phyloP scores from a whole-genome alignment of 2,888 invertebrate species.

The Heliconius sara region DNA sequence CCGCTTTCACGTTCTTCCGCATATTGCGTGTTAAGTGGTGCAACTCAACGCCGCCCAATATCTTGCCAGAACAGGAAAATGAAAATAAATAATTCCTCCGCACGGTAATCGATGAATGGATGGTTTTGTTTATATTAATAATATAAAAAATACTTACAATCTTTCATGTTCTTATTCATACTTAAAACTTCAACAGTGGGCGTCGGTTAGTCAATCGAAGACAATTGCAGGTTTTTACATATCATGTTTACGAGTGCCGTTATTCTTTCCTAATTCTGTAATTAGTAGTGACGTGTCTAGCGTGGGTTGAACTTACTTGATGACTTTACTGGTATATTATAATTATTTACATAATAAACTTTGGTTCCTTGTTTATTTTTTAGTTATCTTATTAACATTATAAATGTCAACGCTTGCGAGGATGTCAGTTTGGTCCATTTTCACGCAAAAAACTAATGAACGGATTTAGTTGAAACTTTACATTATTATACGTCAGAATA shows the following conservation, averaged over 20 bases:
- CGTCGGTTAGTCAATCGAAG: conserved; percentile 59
- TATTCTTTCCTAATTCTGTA: conserved; percentile 60
- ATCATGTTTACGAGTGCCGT: conserved; percentile 68
- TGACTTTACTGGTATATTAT: conserved; percentile 13
- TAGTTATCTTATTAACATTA: background rate
- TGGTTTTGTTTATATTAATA: background rate
- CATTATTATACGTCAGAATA: too few species aligned
- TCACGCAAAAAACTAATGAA: too few species aligned
- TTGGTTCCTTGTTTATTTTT: background rate
- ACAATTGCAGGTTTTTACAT: conserved; percentile 69
- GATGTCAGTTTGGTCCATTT: too few species aligned
- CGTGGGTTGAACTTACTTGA: conserved; percentile 48
- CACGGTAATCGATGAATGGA: too few species aligned
- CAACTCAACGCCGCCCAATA: too few species aligned
- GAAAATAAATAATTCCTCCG: too few species aligned
- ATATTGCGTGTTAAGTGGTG: too few species aligned
- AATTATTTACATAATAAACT: conserved; percentile 1
- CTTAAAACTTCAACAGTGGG: conserved; percentile 63
- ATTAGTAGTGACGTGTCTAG: conserved; percentile 66
- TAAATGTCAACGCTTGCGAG: too few species aligned
- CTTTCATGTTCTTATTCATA: conserved; percentile 64
- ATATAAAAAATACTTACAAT: background rate
- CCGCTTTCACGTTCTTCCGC: too few species aligned
- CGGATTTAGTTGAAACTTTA: too few species aligned
- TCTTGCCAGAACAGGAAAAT: too few species aligned